Conservation (phyloP, 2,113 vertebrate species). For the Melanocharis versteri region DNA sequence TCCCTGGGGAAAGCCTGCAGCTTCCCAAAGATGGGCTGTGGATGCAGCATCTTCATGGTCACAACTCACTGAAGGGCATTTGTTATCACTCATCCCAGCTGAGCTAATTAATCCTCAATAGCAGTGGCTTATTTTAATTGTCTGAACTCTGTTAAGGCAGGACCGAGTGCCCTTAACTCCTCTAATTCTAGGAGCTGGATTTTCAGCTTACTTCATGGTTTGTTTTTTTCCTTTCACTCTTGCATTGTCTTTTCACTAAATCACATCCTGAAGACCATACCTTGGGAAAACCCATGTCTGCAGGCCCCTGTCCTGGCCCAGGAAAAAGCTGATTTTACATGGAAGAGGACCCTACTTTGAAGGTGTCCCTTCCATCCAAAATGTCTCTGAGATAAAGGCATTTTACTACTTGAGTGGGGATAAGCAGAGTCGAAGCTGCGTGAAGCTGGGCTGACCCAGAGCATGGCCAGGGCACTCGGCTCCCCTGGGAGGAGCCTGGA, state of each 20-base stretch:
- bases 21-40: rapidly evolving
- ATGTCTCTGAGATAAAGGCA: not conserved
- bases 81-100: not conserved
- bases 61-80: not conserved
- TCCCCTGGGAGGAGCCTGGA: not conserved
- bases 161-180: not conserved
- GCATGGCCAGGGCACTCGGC: not conserved
- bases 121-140: slow-evolving; percentile 2
- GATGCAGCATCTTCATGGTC: not conserved
- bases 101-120: not conserved
- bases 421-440: rapidly evolving
- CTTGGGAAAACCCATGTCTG: not conserved
- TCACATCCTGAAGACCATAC: not conserved
- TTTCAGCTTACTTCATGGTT: not conserved
- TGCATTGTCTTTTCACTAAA: not conserved
- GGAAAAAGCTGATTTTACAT: not conserved
- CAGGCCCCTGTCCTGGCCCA: not conserved
- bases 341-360: not conserved
- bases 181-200: not conserved
- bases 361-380: not conserved
- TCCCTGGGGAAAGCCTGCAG: not conserved
- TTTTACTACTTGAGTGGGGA: not conserved
- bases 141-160: not conserved
- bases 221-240: not conserved
- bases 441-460: not conserved